Evolutionary conservation across 2,888 invertebrate species (phyloP), one percentile per base, ranked within the genome.

Genomic region (Sphecodes monilicornis): DNA sequence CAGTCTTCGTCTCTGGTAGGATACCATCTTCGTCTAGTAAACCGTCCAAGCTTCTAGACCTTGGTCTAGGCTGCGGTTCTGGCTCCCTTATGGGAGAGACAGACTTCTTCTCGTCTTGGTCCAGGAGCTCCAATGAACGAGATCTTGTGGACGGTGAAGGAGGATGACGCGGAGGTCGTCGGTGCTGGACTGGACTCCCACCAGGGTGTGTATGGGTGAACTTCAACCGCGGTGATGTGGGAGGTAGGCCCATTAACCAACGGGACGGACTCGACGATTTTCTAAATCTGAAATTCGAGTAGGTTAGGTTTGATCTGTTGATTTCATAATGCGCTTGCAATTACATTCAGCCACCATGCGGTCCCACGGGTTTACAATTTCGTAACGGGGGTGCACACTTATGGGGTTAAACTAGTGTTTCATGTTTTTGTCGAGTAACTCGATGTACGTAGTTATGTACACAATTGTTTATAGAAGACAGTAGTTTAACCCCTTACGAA

Each of bases 261-360:
- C 96, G 95, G 91, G 96, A 96, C 92, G 97, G 97, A 95, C 96
- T 96, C 90, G 96, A 96, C 90, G 97, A 96, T 95, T 97, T 96
- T 93, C 96, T 96, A 95, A 96, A 96, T 95, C 96, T 97, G 95
- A 2, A 95, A 95, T 74, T 22, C 26, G 26, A 88, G 41, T n/a
- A 77, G 16, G 29, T 64, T 41, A 32, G 54, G 22, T 77, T 36
- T 32, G 26, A 43, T 54, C 0, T 16, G 10, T 5, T 6, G 16
- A 26, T 10, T 68, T 39, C 16, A 64, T 54, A 39, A 32, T 39
- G 22, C 11, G 16, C 54, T 16, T 36, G 80, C 36, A 54, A 29
- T 46, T 43, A 11, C 68, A 46, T 76, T 39, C 16, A 69, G 64
- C 74, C 29, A 54, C 57, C 85, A 85, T 85, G 83, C 84, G 69